A percentile compares a stretch with the other conserved stretches of the same genome.
phyloP scores from a whole-genome alignment of 2,113 vertebrate species.

The Dromas ardeola region DNA sequence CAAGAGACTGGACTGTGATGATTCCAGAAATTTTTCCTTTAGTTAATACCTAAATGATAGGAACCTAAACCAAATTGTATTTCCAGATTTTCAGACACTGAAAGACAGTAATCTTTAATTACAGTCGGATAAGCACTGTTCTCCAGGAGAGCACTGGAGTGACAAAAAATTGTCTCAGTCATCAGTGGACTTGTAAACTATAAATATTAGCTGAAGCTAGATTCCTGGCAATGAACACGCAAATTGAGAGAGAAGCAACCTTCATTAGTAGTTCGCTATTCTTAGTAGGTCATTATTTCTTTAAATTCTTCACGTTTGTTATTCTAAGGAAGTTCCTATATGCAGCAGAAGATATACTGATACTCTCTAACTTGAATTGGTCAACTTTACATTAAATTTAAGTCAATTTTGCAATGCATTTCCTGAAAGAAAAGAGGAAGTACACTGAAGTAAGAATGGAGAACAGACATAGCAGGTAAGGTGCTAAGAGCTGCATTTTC shows the following conservation, averaged over 20 bases:
- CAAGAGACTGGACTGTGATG: neutral
- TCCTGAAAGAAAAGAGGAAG: neutral
- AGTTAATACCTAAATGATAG: neutral
- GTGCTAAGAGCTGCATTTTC: neutral
- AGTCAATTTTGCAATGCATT: neutral
- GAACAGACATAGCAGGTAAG: neutral
- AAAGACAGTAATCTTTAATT: neutral
- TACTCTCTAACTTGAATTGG: neutral
- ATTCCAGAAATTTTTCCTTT: neutral
- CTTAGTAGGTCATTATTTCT: neutral
- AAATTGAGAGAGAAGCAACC: neutral
- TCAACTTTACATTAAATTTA: neutral
- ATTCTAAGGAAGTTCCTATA: neutral
- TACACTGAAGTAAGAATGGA: neutral
- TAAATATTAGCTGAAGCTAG: neutral
- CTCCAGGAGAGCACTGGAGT: neutral
- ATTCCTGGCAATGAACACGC: neutral
- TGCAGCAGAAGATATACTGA: neutral
- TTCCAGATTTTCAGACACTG: neutral
- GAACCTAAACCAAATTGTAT: neutral
- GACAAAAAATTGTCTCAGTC: neutral
- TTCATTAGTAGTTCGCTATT: neutral
- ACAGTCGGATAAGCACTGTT: neutral
- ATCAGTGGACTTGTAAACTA: neutral
- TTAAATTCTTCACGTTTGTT: neutral